Evolutionary conservation across 1,140 invertebrate genomes (phyloP).

Genomic region (Chironomus striatipennis): DNA sequence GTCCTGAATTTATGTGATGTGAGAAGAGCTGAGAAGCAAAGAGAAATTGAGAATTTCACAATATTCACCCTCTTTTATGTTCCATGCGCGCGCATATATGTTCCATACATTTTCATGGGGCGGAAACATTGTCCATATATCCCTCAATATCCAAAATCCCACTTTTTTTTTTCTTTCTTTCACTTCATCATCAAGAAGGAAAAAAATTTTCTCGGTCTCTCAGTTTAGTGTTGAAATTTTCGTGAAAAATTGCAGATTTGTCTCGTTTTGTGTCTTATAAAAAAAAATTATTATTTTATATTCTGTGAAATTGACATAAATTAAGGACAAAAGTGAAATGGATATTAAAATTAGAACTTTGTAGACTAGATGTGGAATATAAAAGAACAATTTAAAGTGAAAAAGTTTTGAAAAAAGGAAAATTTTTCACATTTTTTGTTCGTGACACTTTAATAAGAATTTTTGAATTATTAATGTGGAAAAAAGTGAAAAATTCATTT

Average conservation of each 20-base stretch:
- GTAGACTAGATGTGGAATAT: too few species aligned
- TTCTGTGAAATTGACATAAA: not conserved
- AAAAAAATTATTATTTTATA: not conserved
- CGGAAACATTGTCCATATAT: slow-evolving; percentile 19
- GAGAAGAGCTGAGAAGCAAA: not conserved
- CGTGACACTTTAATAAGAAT: not conserved
- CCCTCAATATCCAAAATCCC: not conserved
- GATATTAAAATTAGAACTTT: too few species aligned
- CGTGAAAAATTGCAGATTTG: slow-evolving; percentile 12
- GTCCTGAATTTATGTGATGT: not conserved
- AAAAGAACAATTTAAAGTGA: too few species aligned
- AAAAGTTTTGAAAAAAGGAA: too few species aligned
- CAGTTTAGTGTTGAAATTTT: slow-evolving; percentile 21
- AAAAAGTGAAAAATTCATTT: too few species aligned
- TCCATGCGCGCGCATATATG: slow-evolving; percentile 13
- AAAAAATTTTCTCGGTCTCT: not conserved
- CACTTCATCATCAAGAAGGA: too few species aligned
- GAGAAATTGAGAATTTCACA: not conserved
- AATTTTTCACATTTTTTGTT: not conserved
- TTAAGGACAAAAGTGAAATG: not conserved
- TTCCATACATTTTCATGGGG: not conserved
- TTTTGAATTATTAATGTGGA: not conserved
- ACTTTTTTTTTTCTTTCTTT: not conserved
- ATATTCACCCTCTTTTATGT: not conserved
- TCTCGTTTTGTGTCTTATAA: not conserved